Evolutionary conservation across 2,888 invertebrate species (phyloP), one percentile per base, ranked within the genome.

Genomic region (Protonemura montana): DNA sequence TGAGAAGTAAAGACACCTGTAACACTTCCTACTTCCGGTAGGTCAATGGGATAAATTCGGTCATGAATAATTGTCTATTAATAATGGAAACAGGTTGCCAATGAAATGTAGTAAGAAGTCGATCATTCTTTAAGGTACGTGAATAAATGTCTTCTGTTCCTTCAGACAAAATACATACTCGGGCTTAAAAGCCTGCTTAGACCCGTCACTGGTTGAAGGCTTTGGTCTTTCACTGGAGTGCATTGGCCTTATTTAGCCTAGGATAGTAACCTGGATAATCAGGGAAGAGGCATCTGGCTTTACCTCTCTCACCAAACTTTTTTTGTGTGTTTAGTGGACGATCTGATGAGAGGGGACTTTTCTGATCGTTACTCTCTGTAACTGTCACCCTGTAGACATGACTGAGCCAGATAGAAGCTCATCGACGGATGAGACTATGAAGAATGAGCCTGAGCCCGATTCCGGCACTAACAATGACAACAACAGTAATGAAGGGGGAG

Each of bases 381-480:
- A 3, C 59, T 59, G 59, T 59, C 59, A 59, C 59, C 59, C 78
- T 84, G 76, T 25, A 84, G 28, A 83, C 35, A 88, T 88, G 88
- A 87, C 87, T 25, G 88, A 88, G 87, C 87, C 88, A 77, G 88
- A 88, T 29, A 85, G 88, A 35, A 86, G 88, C 86, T 59, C 59
- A 59, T 88, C 88, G 28, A 88, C 87, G n/a, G 87, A 88, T 86
- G 88, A 87, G 5, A 88, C 86, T 26, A 86, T 86, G 21, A 87
- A 88, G 59, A 87, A 87, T 87, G 92, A 93, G 88, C 93, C 92
- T 88, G 93, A 93, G 88, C 90, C 91, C 21, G 88, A 88, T 81
- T 88, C 89, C 26, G 88, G 88, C 28, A 88, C 89, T 84, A 89
- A 88, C 77, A 87, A 88, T 76, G 89, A 89, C 7, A 87, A 88